Percentiles rank a stretch among this genome's conserved stretches.
Evolutionary conservation across 2,888 invertebrate species (phyloP).

Genomic region (Polyploca ridens): DNA sequence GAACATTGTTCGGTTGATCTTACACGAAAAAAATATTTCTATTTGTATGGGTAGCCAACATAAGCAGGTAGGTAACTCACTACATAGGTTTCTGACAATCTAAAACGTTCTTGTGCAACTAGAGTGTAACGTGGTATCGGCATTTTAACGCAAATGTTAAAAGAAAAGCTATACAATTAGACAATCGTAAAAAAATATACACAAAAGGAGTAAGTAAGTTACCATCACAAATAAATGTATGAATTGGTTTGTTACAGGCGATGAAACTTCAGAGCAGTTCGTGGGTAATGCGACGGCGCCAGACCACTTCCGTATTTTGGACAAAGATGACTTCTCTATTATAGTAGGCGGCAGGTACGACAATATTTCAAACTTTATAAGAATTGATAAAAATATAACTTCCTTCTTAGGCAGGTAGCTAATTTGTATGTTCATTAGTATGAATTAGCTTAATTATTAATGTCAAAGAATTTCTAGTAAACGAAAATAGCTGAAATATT

Average conservation of each 20-base stretch:
- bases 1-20: conserved; percentile 62
- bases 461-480: too few species aligned
- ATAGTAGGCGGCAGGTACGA: conserved; percentile 95
- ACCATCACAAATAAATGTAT: conserved; percentile 29
- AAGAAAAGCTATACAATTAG: too few species aligned
- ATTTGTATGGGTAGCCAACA: conserved; percentile 21
- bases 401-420: background rate
- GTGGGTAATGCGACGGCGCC: conserved; percentile 91
- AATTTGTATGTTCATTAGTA: too few species aligned
- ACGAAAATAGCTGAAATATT: too few species aligned
- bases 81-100: too few species aligned
- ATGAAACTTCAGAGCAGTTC: conserved; percentile 90
- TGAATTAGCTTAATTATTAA: too few species aligned
- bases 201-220: conserved; percentile 3
- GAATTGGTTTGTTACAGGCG: conserved; percentile 85
- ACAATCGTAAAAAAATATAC: too few species aligned
- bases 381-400: background rate
- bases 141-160: too few species aligned
- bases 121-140: too few species aligned
- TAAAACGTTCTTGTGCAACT: too few species aligned
- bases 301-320: conserved; percentile 95
- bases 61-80: too few species aligned
- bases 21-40: conserved; percentile 41
- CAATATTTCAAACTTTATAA: conserved; percentile 4
- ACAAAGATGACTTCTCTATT: conserved; percentile 93